Base-by-base conservation (phyloP, 2,888 invertebrate species). In the Disparrhopalites patrizii region DNA sequence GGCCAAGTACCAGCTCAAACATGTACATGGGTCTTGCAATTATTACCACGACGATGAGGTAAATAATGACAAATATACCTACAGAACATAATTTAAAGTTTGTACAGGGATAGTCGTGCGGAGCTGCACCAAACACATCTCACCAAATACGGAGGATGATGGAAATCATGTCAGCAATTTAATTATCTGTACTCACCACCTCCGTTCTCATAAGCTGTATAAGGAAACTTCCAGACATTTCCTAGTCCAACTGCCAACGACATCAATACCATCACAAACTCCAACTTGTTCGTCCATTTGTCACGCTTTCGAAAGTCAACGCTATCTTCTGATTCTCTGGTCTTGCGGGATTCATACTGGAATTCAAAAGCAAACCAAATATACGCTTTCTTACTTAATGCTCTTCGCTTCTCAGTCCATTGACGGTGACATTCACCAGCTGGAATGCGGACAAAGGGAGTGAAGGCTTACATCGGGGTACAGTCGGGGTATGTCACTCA, bases 211-310 rank as follows among this genome's bases (percentile, higher is more conserved):
- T 54, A 54, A 3, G 54, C 54, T 31, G 54, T 54, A 23, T 31
- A 54, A 18, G 54, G 54, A 31, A 54, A 54, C 33, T 33, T 28
- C 54, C 54, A 54, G 20, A 54, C 54, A 10, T 54, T 54, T 15
- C 54, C 54, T 3, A 54, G 18, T n/a, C 54, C 54, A 25, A 54
- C 54, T 1, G 54, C 54, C 30, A 31, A 20, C 1, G 54, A 54
- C 1, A 54, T n/a, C 1, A 15, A 31, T 10, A 30, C 31, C 54
- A 54, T 31, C 15, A 54, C 10, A 31, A 54, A 54, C 20, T 54
- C 54, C 3, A 54, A 7, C 20, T 28, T 28, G 20, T 54, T 54
- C 2, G 1, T n/a, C 54, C 54, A 54, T 31, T 13, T 8, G 13
- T 54, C 54, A 18, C 54, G 54, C 15, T 54, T 31, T 13, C 3